Evolutionary conservation across 2,797 vertebrate genomes (phyloP).

Genomic region (Oceanodroma leucorhoa): DNA sequence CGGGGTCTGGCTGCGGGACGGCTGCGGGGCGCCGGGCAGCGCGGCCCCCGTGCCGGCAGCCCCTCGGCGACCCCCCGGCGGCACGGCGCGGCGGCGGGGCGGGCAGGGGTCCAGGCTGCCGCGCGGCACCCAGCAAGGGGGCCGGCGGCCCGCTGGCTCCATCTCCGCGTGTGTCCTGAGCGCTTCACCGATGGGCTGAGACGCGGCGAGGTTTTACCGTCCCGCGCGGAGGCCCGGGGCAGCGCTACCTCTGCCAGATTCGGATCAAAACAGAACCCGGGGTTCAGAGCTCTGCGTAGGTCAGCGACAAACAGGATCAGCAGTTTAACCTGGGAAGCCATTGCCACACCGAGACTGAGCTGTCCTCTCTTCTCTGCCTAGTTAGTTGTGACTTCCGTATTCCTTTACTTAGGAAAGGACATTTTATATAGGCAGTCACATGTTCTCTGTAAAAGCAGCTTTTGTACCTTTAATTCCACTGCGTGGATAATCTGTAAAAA

Average conservation of each 20-base stretch:
- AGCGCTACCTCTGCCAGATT: not conserved
- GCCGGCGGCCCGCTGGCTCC: constrained; percentile 33
- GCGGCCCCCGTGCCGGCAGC: not conserved
- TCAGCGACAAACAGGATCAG: not conserved
- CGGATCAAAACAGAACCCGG: not conserved
- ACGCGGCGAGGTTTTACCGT: not conserved
- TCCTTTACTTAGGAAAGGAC: not conserved
- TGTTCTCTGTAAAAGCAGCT: not conserved
- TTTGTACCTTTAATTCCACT: not conserved
- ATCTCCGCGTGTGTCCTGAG: not conserved
- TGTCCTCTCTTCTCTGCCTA: rapidly evolving
- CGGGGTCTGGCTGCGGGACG: no score
- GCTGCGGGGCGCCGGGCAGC: not conserved
- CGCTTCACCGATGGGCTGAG: rapidly evolving
- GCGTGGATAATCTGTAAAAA: not conserved
- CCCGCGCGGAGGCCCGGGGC: not conserved
- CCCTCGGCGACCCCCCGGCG: constrained; percentile 68
- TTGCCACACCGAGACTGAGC: rapidly evolving
- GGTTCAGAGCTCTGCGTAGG: not conserved
- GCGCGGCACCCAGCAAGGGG: not conserved
- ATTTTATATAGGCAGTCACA: not conserved
- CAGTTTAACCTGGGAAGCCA: not conserved
- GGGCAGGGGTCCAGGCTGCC: not conserved
- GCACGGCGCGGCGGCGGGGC: not conserved
- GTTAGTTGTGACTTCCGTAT: not conserved